These are phyloP conservation scores for Syrrhaptes paradoxus DNA, from an alignment of 2,113 vertebrate species.

Conservation along the genomic window DNA sequence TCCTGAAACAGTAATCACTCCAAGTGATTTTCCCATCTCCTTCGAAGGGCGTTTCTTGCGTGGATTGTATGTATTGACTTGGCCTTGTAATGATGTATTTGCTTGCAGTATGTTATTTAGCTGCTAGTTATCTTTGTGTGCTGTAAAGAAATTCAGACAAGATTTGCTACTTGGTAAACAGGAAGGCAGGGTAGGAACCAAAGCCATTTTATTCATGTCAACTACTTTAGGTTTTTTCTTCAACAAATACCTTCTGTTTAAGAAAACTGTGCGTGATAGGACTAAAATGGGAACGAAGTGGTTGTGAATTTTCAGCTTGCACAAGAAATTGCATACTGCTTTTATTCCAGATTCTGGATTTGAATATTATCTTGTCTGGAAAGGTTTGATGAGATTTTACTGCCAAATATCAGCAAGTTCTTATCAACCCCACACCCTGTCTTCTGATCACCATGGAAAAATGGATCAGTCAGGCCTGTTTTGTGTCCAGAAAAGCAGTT, in stretches of 20 bases:
- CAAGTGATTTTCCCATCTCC: background rate
- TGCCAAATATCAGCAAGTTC: background rate
- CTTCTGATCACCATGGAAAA: background rate
- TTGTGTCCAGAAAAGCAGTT: background rate
- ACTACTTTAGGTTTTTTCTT: background rate
- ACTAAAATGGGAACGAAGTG: background rate
- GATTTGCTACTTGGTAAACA: conserved; percentile 10
- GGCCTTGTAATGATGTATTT: background rate
- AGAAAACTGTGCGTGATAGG: background rate
- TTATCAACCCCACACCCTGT: background rate
- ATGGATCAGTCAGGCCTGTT: background rate
- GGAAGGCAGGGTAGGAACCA: background rate
- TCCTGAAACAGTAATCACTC: background rate
- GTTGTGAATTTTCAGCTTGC: background rate
- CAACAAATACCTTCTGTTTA: background rate
- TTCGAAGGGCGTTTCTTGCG: background rate
- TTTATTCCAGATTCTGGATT: conserved; percentile 2
- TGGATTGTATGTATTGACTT: background rate
- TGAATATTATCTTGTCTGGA: conserved; percentile 26
- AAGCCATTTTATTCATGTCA: background rate
- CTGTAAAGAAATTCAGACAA: background rate
- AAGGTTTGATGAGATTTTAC: conserved; percentile 8
- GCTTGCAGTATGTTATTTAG: background rate
- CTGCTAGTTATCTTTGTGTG: background rate
- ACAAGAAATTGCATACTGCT: background rate